A percentile compares a stretch with the other conserved stretches of the same genome.
These are phyloP conservation scores for Delphinus delphis DNA, from an alignment of 2,113 vertebrate genomes.

Conservation along the genomic window DNA sequence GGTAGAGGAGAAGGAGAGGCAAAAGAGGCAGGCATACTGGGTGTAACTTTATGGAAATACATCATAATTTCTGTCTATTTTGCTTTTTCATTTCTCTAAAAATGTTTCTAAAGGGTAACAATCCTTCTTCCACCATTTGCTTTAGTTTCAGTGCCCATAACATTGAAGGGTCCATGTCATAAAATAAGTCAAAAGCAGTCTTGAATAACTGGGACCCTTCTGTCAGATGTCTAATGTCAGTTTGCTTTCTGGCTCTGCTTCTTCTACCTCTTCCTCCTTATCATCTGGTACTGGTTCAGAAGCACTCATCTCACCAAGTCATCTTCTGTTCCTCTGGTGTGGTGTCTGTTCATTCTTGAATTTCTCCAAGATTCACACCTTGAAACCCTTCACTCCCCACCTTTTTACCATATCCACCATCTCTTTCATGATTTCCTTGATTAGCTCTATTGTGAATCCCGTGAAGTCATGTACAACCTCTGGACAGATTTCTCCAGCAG, in stretches of 20 bases:
- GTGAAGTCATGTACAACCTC: not conserved
- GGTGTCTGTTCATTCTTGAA: not conserved
- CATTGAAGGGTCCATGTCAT: not conserved
- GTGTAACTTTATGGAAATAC: not conserved
- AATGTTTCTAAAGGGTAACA: not conserved
- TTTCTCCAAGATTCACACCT: not conserved
- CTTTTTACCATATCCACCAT: not conserved
- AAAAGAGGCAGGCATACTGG: not conserved
- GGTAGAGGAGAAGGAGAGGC: not conserved
- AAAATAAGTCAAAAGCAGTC: not conserved
- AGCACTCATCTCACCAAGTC: not conserved
- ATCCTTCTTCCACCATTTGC: not conserved
- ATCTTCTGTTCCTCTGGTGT: not conserved
- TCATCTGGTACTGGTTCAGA: not conserved
- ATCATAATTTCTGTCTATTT: not conserved
- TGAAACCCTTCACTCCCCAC: not conserved
- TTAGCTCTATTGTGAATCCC: not conserved
- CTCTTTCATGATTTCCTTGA: not conserved
- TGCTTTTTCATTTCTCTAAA: not conserved
- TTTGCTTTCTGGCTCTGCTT: not conserved
- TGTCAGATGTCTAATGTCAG: not conserved
- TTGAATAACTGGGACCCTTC: not conserved
- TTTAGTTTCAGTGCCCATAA: not conserved
- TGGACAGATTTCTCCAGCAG: not conserved
- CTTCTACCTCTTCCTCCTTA: not conserved